phyloP scores from a whole-genome alignment of 2,113 vertebrate genomes.

The Bubo blakistoni region DNA sequence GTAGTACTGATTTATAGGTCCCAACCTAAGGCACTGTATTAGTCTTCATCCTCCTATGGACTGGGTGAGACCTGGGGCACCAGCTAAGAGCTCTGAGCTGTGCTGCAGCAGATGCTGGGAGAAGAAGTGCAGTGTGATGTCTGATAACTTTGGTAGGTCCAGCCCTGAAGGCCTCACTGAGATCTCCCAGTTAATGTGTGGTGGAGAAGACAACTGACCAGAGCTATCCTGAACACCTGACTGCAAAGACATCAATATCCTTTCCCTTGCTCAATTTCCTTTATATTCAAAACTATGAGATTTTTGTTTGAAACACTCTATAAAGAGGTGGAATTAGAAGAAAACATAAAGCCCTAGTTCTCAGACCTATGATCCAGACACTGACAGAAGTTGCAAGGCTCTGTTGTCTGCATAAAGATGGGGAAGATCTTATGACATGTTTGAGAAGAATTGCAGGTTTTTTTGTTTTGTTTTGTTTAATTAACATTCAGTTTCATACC shows the following conservation, averaged over 20 bases:
- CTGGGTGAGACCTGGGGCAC: neutral
- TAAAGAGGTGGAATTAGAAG: neutral
- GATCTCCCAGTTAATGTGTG: neutral
- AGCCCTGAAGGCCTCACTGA: neutral
- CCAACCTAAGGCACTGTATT: neutral
- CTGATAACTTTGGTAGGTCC: neutral
- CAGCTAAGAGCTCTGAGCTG: neutral
- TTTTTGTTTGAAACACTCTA: neutral
- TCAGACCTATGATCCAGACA: neutral
- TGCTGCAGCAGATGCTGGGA: neutral
- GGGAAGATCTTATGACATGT: neutral
- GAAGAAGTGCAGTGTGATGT: neutral
- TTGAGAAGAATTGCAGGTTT: neutral
- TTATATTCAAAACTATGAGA: neutral
- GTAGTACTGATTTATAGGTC: neutral
- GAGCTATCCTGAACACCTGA: neutral
- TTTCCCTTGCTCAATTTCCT: neutral
- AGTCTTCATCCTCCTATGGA: neutral
- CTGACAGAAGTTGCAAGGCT: neutral
- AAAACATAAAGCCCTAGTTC: neutral
- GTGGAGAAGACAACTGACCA: neutral
- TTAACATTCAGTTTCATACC: neutral
- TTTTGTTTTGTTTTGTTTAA: neutral
- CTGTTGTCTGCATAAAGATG: neutral
- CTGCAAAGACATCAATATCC: neutral